phyloP scores from a whole-genome alignment of 30 jellyfish, hydroid and myxozoan genomes.

The Aurelia aurita region DNA sequence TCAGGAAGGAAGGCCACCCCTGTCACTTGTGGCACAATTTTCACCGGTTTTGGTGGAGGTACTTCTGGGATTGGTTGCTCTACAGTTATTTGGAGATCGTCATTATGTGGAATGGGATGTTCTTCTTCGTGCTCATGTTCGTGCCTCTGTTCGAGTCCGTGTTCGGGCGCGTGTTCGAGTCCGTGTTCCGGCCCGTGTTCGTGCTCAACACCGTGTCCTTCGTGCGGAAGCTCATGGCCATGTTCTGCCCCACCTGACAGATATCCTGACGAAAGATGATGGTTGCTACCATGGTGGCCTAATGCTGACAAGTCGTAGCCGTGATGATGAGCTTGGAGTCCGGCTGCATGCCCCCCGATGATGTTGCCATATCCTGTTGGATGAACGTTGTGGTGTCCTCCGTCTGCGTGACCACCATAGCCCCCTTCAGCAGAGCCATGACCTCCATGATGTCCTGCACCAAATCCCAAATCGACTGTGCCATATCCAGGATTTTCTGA shows the following conservation, averaged over 20 bases:
- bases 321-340: slow-evolving; percentile 51
- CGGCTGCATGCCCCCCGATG: slow-evolving; percentile 63
- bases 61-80: slow-evolving; percentile 79
- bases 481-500: background rate
- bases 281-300: slow-evolving; percentile 8
- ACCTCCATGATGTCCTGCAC: background rate
- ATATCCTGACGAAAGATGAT: slow-evolving; percentile 22
- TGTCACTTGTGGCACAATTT: slow-evolving; percentile 71
- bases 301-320: slow-evolving; percentile 48
- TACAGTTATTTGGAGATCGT: slow-evolving; percentile 68
- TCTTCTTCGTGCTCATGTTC: slow-evolving; percentile 51
- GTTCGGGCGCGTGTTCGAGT: slow-evolving; percentile 6
- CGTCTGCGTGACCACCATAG: background rate
- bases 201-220: slow-evolving; percentile 20
- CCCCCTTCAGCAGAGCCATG: slow-evolving; percentile 12
- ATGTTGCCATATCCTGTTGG: slow-evolving; percentile 57
- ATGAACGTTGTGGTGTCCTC: slow-evolving; percentile 21
- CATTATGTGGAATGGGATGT: slow-evolving; percentile 64
- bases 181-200: slow-evolving; percentile 10
- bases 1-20: slow-evolving; percentile 76
- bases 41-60: slow-evolving; percentile 76
- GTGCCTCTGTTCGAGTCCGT: background rate
- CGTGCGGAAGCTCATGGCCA: background rate
- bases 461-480: background rate
- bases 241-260: slow-evolving; percentile 12